Evolutionary conservation across 2,113 vertebrate species (phyloP), one percentile per base, ranked within the genome.

Genomic region (Hemibagrus wyckioides): DNA sequence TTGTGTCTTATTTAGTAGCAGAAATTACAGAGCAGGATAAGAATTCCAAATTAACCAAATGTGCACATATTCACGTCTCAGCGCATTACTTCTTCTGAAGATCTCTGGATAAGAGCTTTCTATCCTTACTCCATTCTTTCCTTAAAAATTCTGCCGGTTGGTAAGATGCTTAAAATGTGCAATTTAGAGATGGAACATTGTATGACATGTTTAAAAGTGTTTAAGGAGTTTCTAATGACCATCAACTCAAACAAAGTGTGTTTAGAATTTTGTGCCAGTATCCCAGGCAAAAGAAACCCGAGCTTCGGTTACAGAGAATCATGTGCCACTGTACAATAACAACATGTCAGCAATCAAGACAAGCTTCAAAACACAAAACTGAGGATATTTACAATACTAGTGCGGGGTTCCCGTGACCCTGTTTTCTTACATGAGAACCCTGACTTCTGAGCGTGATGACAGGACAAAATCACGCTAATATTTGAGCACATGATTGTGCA

Each of bases 241-340:
- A 63, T 86, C 56, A n/a, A 86, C 6, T 86, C 75, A 59, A 77
- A 39, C 54, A 59, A 52, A 39, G 36, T 76, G 36, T 85, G 83
- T 85, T 85, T 86, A 86, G 57, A 79, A 52, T 80, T 80, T 86
- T 67, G 69, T 59, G 85, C 85, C 85, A 86, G 61, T 54, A 52
- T 52, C 44, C 25, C n/a, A 67, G 17, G 73, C 44, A 80, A 86
- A 85, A 33, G 73, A 85, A 86, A 80, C 41, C 44, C 13, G 84
- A 80, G 44, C 75, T 39, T 30, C 44, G 2, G 19, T 52, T 80
- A 33, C 19, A 28, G 59, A 50, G 57, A 67, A 65, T 39, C 61
- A 39, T 65, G 44, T 80, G 84, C 84, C 84, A 85, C 17, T 52
- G 39, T 85, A 85, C 84, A 85, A 52, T 86, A 86, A 65, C 57